Evolutionary conservation across 2,888 invertebrate genomes (phyloP).

Genomic region (Nasonovia ribisnigri): DNA sequence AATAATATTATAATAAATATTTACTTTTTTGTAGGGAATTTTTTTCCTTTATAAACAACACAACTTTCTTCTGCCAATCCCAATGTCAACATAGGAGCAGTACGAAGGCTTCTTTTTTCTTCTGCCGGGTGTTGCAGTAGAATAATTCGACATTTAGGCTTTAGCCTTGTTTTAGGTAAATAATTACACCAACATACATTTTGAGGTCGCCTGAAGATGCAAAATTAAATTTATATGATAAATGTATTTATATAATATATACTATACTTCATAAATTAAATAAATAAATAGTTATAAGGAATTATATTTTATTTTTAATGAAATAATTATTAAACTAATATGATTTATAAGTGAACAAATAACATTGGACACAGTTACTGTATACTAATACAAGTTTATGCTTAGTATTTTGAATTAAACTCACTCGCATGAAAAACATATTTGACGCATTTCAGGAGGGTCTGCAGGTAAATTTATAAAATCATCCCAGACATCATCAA

Average conservation of each 20-base stretch:
- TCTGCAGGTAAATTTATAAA: slow-evolving; percentile 82
- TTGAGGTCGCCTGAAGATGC: slow-evolving; percentile 79
- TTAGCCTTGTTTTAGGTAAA: slow-evolving; percentile 79
- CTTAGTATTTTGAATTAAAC: slow-evolving; percentile 24
- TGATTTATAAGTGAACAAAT: background rate
- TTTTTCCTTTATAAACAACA: slow-evolving; percentile 84
- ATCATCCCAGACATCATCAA: slow-evolving; percentile 76
- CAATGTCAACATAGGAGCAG: slow-evolving; percentile 88
- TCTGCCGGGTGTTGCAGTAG: slow-evolving; percentile 94
- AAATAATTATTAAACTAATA: background rate
- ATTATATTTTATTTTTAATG: background rate
- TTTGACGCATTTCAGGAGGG: slow-evolving; percentile 80
- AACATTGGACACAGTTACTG: background rate
- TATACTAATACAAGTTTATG: slow-evolving; percentile 22
- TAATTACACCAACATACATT: slow-evolving; percentile 93
- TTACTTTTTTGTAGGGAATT: slow-evolving; percentile 81
- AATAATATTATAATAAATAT: slow-evolving; percentile 33
- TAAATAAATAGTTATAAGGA: background rate
- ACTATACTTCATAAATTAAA: background rate
- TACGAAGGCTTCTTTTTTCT: slow-evolving; percentile 88
- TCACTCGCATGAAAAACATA: slow-evolving; percentile 83
- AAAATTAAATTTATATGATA: slow-evolving; percentile 29
- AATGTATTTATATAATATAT: background rate
- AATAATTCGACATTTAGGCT: slow-evolving; percentile 80
- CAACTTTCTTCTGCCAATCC: slow-evolving; percentile 83